phyloP scores from a whole-genome alignment of 2,888 invertebrate genomes.

The Euproctis similis region DNA sequence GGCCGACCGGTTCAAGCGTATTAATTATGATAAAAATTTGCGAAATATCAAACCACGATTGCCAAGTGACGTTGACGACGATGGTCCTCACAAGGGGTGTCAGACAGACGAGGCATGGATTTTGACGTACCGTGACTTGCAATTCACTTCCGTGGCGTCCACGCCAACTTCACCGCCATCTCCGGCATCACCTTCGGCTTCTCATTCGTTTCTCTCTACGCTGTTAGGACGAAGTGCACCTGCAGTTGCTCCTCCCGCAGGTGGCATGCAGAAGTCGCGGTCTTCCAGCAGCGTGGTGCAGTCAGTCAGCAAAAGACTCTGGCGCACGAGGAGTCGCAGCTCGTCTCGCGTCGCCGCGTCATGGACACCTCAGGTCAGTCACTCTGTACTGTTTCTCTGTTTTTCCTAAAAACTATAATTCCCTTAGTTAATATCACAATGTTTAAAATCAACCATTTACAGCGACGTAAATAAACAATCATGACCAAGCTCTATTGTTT shows the following conservation, averaged over 20 bases:
- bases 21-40: conserved; percentile 90
- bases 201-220: conserved; percentile 61
- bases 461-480: no score
- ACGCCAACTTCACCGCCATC: conserved; percentile 71
- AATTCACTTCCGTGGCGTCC: conserved; percentile 51
- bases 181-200: conserved; percentile 64
- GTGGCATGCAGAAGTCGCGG: conserved; percentile 93
- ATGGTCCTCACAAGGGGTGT: conserved; percentile 83
- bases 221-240: conserved; percentile 52
- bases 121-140: conserved; percentile 57
- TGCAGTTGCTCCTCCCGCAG: conserved; percentile 61
- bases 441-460: no score
- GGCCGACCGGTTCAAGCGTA: conserved; percentile 87
- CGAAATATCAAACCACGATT: conserved; percentile 88
- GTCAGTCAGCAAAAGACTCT: conserved; percentile 89
- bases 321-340: conserved; percentile 89
- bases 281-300: conserved; percentile 91
- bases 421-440: no score
- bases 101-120: conserved; percentile 89
- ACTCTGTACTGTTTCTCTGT: conserved; percentile 41
- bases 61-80: conserved; percentile 85
- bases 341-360: conserved; percentile 80
- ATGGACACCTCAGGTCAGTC: conserved; percentile 92
- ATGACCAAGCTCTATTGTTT: no score
- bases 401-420: no score